phyloP scores from a whole-genome alignment of 2,888 invertebrate genomes.

The Eilema depressum region DNA sequence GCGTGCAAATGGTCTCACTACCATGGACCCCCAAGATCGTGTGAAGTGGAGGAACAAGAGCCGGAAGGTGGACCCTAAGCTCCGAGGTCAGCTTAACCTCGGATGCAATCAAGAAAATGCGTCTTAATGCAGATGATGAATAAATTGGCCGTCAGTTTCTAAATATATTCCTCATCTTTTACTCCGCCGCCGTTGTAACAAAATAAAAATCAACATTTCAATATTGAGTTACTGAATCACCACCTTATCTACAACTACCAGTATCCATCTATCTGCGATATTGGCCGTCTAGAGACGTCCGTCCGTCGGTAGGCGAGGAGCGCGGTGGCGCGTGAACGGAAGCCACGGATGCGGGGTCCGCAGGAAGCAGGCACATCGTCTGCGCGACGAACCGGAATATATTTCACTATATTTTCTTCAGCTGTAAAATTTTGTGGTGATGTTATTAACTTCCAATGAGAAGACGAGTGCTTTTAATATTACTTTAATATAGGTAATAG shows the following conservation, averaged over 20 bases:
- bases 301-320: conserved; percentile 24
- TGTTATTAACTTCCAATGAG: conserved; percentile 46
- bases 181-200: no score
- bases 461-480: conserved; percentile 4
- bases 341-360: conserved; percentile 56
- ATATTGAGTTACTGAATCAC: not conserved
- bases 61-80: no score
- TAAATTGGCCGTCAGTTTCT: no score
- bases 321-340: conserved; percentile 48
- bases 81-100: no score
- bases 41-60: no score
- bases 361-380: conserved; percentile 62
- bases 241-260: not conserved
- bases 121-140: no score
- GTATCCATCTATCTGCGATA: not conserved
- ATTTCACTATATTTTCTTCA: conserved; percentile 51
- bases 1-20: no score
- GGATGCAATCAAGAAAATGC: no score
- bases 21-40: no score
- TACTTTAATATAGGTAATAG: not conserved
- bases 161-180: no score
- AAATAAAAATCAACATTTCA: not conserved
- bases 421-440: conserved; percentile 39
- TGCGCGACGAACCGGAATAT: conserved; percentile 50
- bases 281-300: conserved; percentile 8